Conservation (phyloP, 2,888 invertebrate genomes). For the Vannuccia rotundouncinata region DNA sequence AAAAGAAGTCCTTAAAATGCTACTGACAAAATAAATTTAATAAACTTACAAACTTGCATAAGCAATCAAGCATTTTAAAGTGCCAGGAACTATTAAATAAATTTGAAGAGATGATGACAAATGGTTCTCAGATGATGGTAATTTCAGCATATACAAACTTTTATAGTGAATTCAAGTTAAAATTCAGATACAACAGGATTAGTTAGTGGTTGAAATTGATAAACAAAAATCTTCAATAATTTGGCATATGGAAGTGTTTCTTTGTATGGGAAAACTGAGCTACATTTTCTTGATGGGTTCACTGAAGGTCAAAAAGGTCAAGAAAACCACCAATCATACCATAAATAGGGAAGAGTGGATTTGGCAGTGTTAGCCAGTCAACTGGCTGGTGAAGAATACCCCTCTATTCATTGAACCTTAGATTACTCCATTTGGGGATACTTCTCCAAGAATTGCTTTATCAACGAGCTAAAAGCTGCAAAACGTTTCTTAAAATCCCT, state of each 20-base stretch:
- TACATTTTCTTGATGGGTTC: conserved; percentile 32
- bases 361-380: no score
- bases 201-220: conserved; percentile 33
- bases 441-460: no score
- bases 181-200: conserved; percentile 33
- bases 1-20: conserved; percentile 34
- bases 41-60: conserved; percentile 33
- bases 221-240: conserved; percentile 33
- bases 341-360: not conserved
- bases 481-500: no score
- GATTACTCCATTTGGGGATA: no score
- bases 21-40: conserved; percentile 30
- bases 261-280: conserved; percentile 34
- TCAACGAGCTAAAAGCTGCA: no score
- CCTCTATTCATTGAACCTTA: no score
- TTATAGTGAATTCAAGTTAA: conserved; percentile 31
- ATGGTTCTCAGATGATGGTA: conserved; percentile 34
- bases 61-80: conserved; percentile 27
- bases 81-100: conserved; percentile 30
- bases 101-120: conserved; percentile 35
- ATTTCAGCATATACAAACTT: conserved; percentile 35
- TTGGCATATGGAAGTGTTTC: conserved; percentile 35
- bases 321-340: conserved; percentile 10
- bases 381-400: no score
- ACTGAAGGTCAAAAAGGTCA: conserved; percentile 22